phyloP scores from a whole-genome alignment of 2,797 vertebrate genomes.

The Champsocephalus gunnari region DNA sequence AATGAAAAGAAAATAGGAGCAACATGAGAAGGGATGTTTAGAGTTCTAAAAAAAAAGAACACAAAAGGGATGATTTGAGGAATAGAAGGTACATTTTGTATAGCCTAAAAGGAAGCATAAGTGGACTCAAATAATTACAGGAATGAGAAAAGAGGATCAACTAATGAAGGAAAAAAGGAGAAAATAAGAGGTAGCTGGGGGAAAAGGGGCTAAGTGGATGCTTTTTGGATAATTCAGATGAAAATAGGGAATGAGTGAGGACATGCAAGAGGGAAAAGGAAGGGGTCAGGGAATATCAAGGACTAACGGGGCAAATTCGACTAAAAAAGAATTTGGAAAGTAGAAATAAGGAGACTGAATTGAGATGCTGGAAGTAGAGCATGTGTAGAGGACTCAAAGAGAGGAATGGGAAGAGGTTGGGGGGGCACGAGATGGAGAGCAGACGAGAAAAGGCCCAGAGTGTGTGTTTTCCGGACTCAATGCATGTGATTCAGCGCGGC shows the following conservation, averaged over 20 bases:
- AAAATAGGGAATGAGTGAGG: constrained; percentile 25
- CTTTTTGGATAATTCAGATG: constrained; percentile 62
- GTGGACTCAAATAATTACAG: constrained; percentile 45
- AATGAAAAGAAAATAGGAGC: constrained; percentile 9
- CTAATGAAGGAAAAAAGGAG: constrained; percentile 27
- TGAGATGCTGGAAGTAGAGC: constrained; percentile 47
- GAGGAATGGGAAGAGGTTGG: constrained; percentile 58
- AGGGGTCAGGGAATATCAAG: constrained; percentile 24
- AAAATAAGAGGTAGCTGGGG: constrained; percentile 21
- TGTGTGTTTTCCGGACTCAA: constrained; percentile 70
- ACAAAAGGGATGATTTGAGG: not conserved
- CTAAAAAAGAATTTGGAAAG: constrained; percentile 40
- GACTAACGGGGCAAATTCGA: constrained; percentile 44
- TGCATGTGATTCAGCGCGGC: constrained; percentile 71
- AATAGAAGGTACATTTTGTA: constrained; percentile 9
- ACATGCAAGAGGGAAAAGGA: constrained; percentile 15
- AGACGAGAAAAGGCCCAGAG: constrained; percentile 55
- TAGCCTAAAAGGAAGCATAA: constrained; percentile 39
- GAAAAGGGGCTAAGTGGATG: constrained; percentile 50
- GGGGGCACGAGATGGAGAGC: constrained; percentile 35
- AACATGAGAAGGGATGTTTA: constrained; percentile 24
- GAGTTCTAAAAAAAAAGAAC: not conserved
- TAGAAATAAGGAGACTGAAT: constrained; percentile 31
- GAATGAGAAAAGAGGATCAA: constrained; percentile 51
- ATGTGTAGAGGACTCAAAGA: constrained; percentile 57